Base-by-base conservation (phyloP, 2,888 invertebrate genomes). In the Criorhina ranunculi region DNA sequence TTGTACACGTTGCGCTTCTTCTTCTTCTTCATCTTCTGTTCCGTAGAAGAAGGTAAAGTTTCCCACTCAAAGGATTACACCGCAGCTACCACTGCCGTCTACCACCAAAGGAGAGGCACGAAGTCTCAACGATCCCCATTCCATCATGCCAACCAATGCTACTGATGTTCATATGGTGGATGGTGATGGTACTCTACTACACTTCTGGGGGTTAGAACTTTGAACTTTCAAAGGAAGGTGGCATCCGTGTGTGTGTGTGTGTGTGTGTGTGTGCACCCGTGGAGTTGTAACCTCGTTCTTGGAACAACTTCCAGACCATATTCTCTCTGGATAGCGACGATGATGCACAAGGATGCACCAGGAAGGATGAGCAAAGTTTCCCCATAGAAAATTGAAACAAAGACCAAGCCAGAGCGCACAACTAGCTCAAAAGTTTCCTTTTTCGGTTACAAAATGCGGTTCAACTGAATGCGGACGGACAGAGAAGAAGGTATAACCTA, bases 401-500 rank as follows among this genome's bases (percentile, higher is more conserved):
- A 62, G 46, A 79, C 62, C 24, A 57, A 60, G 59, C 40, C 59
- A 19, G 31, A 57, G 15, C n/a, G n/a, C 29, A 83, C 72, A 72
- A 73, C 75, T 80, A 75, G 57, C 62, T 83, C 64, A 55, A 78
- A 83, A 83, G 78, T 80, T 85, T 85, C 70, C 80, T 66, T 79
- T 80, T 85, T 79, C 70, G 80, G 85, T 85, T 85, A 80, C 70
- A 72, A 80, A 75, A 85, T 85, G 80, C 55, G 75, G 80, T 85
- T 62, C 67, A 37, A 75, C 46, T 70, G 70, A 66, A 59, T 75
- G 53, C 33, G 51, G 40, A 46, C 29, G 35, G 49, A 17, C 1
- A 40, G 8, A 44, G 24, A 33, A n/a, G 8, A 31, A 19, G 8
- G 51, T 24, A n/a, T n/a, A n/a, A 57, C 53, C 66, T 53, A 44